These are phyloP conservation scores for Rhagium mordax DNA, from an alignment of 2,888 invertebrate genomes.

Conservation along the genomic window DNA sequence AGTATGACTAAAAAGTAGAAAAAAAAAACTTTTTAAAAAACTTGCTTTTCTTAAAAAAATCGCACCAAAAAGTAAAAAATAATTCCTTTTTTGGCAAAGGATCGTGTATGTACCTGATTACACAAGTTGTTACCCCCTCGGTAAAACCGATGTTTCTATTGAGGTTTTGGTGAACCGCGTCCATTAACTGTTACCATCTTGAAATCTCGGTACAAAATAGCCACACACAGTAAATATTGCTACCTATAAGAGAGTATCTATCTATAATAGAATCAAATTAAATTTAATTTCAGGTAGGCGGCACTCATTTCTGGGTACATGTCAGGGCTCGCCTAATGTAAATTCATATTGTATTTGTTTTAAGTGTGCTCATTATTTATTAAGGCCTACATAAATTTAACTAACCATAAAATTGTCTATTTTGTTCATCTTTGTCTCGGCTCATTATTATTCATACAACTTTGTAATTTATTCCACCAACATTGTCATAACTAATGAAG, in stretches of 20 bases:
- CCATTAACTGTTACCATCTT: no score
- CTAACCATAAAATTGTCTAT: constrained; percentile 20
- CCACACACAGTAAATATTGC: neutral
- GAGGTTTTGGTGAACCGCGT: no score
- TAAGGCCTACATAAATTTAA: constrained; percentile 27
- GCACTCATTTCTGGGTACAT: constrained; percentile 28
- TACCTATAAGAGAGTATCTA: neutral
- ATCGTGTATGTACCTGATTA: no score
- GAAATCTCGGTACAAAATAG: no score
- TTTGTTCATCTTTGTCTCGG: constrained; percentile 24
- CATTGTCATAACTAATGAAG: constrained; percentile 19
- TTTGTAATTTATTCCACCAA: constrained; percentile 25
- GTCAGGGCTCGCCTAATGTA: constrained; percentile 25
- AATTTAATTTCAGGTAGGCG: constrained; percentile 25
- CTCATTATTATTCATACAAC: constrained; percentile 8
- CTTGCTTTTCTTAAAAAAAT: no score
- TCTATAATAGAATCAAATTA: constrained; percentile 32
- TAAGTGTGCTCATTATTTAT: constrained; percentile 26
- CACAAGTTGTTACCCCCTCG: no score
- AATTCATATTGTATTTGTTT: constrained; percentile 31
- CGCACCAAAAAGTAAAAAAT: no score
- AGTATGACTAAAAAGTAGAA: no score
- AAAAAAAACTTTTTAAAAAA: no score
- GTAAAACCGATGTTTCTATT: no score
- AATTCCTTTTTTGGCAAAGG: no score